Conservation (phyloP, 2,113 vertebrate species). For the Athene cunicularia region DNA sequence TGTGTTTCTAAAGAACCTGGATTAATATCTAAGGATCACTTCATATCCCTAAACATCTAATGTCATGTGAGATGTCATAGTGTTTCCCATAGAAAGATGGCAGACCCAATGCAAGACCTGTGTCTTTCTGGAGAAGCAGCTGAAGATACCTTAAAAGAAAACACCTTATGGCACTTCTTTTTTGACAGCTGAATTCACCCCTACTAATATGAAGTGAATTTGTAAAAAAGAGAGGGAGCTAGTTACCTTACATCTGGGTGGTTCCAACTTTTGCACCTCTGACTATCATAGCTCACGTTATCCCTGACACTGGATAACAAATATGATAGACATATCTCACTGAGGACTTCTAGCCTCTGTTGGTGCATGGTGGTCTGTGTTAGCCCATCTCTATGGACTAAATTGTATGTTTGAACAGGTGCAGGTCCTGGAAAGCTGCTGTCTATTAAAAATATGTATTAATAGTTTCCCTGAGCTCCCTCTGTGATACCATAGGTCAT, state of each 20-base stretch:
- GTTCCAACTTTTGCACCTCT: background rate
- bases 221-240: background rate
- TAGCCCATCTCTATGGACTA: background rate
- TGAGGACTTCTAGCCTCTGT: background rate
- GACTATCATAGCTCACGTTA: background rate
- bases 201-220: background rate
- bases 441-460: slow-evolving; percentile 41
- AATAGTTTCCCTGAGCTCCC: slow-evolving; percentile 38
- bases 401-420: slow-evolving; percentile 28
- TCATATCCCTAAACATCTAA: background rate
- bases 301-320: background rate
- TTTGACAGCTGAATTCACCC: background rate
- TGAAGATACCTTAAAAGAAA: background rate
- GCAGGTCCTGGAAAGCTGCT: background rate
- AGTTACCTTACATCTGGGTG: background rate
- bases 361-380: background rate
- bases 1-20: background rate
- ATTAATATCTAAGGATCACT: background rate
- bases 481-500: slow-evolving; percentile 42
- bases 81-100: background rate
- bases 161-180: background rate
- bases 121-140: background rate
- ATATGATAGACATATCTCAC: background rate
- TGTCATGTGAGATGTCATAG: background rate
- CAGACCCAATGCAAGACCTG: background rate